Percentiles rank a stretch among this genome's conserved stretches.
Evolutionary conservation across 1,140 invertebrate species (phyloP).

Genomic region (Choristoneura fumiferana): DNA sequence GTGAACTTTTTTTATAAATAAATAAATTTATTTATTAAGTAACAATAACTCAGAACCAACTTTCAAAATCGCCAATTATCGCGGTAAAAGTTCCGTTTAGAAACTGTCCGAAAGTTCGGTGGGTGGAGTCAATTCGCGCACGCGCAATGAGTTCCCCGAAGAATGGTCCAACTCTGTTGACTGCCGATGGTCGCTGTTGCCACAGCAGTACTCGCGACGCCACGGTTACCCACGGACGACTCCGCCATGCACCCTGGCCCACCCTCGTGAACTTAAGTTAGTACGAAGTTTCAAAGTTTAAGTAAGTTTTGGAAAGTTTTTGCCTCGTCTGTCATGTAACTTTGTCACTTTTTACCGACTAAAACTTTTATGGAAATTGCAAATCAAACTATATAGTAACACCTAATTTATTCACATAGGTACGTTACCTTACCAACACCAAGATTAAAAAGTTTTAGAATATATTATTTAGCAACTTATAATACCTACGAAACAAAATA

Average conservation of each 20-base stretch:
- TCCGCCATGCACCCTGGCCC: conserved; percentile 46
- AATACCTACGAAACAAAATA: conserved; percentile 8
- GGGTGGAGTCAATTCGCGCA: conserved; percentile 54
- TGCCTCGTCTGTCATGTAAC: not conserved
- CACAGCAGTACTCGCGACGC: conserved; percentile 56
- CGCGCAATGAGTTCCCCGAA: conserved; percentile 49
- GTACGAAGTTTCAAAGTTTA: not conserved
- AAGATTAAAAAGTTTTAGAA: too few species aligned
- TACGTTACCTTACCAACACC: too few species aligned
- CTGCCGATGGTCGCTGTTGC: conserved; percentile 27
- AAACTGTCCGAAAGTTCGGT: conserved; percentile 45
- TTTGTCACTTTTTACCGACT: conserved; percentile 1
- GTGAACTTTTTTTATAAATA: too few species aligned
- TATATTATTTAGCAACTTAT: conserved; percentile 20
- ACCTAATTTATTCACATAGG: conserved; percentile 32
- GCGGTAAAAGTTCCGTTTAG: conserved; percentile 6
- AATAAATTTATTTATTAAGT: too few species aligned
- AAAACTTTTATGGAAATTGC: not conserved
- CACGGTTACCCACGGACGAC: conserved; percentile 54
- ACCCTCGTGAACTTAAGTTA: conserved; percentile 9
- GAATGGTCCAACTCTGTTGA: conserved; percentile 54
- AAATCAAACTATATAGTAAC: not conserved
- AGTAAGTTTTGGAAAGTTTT: conserved; percentile 8
- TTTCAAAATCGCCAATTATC: not conserved
- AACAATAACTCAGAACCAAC: too few species aligned